Conservation (phyloP, 1,140 invertebrate species). For the honey bee (Apis mellifera) region DNA sequence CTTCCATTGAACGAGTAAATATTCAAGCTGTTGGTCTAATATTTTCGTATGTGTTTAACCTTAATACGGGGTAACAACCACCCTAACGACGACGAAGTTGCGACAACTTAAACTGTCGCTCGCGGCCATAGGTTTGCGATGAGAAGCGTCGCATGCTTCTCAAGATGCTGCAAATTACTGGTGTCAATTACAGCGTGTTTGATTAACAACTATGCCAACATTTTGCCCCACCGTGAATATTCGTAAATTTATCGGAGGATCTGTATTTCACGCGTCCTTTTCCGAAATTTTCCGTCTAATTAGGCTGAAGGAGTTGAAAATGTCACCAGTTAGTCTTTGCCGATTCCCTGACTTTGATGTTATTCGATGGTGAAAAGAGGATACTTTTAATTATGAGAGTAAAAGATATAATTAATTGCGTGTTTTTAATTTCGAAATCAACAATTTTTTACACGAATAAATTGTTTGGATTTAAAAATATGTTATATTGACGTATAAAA, state of each 20-base stretch:
- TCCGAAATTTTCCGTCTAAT: neutral
- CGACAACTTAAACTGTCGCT: constrained; percentile 6
- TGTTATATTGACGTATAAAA: no score
- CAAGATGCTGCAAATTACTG: constrained; percentile 30
- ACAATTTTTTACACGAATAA: no score
- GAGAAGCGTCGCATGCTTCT: constrained; percentile 27
- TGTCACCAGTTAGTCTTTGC: no score
- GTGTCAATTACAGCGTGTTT: constrained; percentile 34
- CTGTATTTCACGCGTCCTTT: neutral
- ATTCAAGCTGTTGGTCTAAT: neutral
- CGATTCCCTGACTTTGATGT: no score
- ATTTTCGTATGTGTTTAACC: constrained; percentile 1
- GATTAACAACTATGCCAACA: constrained; percentile 18
- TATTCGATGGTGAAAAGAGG: no score
- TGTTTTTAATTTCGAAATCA: no score
- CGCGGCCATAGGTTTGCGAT: constrained; percentile 9
- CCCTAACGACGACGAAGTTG: constrained; percentile 23
- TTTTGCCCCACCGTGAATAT: neutral
- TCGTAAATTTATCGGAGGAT: neutral
- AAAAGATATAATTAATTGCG: no score
- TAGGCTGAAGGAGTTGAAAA: no score
- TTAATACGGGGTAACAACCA: constrained; percentile 7
- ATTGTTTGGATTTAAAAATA: no score
- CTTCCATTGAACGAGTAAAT: neutral
- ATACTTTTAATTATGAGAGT: no score